These are phyloP conservation scores for Erethizon dorsatum DNA, from an alignment of 2,797 vertebrate species.

Conservation along the genomic window DNA sequence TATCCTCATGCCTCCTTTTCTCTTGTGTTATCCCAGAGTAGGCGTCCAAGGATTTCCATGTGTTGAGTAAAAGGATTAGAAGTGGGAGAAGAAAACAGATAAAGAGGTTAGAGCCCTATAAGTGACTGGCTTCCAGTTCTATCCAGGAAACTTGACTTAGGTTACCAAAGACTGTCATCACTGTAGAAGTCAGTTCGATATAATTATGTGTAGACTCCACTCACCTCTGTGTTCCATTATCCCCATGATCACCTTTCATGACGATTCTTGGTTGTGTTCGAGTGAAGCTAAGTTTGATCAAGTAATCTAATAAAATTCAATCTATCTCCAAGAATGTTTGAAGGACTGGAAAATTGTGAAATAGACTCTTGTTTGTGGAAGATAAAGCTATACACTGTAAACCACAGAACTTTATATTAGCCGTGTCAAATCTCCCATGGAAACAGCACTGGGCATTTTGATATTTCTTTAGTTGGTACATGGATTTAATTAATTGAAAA, in stretches of 20 bases:
- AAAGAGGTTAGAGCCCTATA: not conserved
- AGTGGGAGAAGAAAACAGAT: not conserved
- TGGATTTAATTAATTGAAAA: slow-evolving; percentile 60
- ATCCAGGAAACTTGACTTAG: not conserved
- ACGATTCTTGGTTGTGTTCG: not conserved
- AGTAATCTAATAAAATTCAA: not conserved
- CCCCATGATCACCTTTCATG: not conserved
- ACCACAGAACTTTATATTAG: not conserved
- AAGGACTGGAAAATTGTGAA: not conserved
- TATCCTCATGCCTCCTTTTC: not conserved
- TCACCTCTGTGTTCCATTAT: not conserved
- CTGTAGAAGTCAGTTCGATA: not conserved
- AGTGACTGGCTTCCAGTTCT: not conserved
- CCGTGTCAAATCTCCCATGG: not conserved
- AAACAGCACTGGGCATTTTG: not conserved
- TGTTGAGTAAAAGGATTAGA: not conserved
- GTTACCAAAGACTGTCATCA: not conserved
- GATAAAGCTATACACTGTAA: not conserved
- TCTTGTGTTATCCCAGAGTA: not conserved
- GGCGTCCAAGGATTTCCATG: not conserved
- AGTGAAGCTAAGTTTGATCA: slow-evolving; percentile 8
- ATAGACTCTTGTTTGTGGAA: not conserved
- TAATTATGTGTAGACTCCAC: not conserved
- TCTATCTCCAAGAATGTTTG: not conserved
- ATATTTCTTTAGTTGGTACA: slow-evolving; percentile 33